These are phyloP conservation scores for Progne subis DNA, from an alignment of 2,113 vertebrate species.

Conservation along the genomic window DNA sequence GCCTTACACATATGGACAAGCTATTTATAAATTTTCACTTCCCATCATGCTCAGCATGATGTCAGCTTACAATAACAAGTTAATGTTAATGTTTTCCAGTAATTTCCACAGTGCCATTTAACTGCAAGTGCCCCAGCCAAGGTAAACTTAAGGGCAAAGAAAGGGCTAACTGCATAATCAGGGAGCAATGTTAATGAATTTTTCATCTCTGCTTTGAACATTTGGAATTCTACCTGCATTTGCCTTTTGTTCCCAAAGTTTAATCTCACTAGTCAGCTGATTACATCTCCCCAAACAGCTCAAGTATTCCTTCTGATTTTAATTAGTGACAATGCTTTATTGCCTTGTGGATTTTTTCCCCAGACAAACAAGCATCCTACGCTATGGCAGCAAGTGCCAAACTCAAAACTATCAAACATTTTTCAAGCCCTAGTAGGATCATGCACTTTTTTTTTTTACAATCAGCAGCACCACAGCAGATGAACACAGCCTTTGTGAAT, in stretches of 20 bases:
- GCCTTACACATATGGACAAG: slow-evolving; percentile 59
- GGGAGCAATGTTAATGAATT: slow-evolving; percentile 67
- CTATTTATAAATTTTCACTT: slow-evolving; percentile 80
- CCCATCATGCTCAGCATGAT: slow-evolving; percentile 71
- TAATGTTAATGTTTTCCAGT: slow-evolving; percentile 82
- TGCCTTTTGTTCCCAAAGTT: slow-evolving; percentile 2
- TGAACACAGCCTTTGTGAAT: background rate
- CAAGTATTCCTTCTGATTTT: slow-evolving; percentile 34
- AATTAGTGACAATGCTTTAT: slow-evolving; percentile 18
- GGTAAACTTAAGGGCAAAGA: slow-evolving; percentile 73
- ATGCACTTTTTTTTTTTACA: background rate
- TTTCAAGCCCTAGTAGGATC: background rate
- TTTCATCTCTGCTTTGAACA: slow-evolving; percentile 63
- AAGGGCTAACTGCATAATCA: slow-evolving; percentile 70
- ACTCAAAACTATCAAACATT: background rate
- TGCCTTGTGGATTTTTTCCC: background rate
- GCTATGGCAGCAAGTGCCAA: background rate
- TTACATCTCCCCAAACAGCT: background rate
- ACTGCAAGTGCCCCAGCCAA: slow-evolving; percentile 71
- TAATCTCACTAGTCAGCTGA: background rate
- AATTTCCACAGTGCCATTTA: slow-evolving; percentile 76
- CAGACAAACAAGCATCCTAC: slow-evolving; percentile 14
- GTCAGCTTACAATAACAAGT: slow-evolving; percentile 80
- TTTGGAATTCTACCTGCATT: slow-evolving; percentile 47
- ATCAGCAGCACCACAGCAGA: background rate